Base-by-base conservation (phyloP, 92 coral and sea anemone genomes). In the Chrysogorgia sp. region DNA sequence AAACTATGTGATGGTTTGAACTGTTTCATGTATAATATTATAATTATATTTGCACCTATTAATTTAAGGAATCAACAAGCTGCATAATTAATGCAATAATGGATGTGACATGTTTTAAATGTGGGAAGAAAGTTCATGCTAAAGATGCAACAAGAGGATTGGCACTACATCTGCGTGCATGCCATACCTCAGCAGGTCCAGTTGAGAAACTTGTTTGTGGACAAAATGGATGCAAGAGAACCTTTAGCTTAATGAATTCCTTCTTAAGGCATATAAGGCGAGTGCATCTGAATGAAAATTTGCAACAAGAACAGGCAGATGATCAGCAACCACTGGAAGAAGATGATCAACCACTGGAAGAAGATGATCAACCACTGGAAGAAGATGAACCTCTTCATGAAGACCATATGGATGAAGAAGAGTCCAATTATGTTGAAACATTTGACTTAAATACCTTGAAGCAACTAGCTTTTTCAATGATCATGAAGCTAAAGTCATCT, bases 81-180 rank as follows among this genome's bases (percentile, higher is more conserved):
- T 37, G 43, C 6, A 37, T 5, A 37, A 37, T 37, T n/a, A n/a
- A n/a, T n/a, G n/a, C 43, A 37, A 37, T 37, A 4, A 63, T 63
- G 70, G 70, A 63, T 63, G 40, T 63, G 41, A 63, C 40, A 34
- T 63, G 70, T 31, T 63, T 63, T 63, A 63, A 63, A 26, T 63
- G 70, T 34, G 45, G 25, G 20, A 63, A 63, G 24, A 63, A 30
- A 2, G 20, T 63, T 63, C 70, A 63, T 63, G 70, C 41, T 10
- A 33, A 63, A 21, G 66, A 25, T 9, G 66, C 2, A 59, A 59
- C 66, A 8, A 21, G 25, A 21, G 31, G 19, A 59, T 33, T 59
- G 34, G 66, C 50, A 43, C 66, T 21, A 4, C 66, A 59, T 28
- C 30, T 59, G 17, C 70, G 70, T 14, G 45, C 40, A 1, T 30